Evolutionary conservation across 30 jellyfish, hydroid and myxozoan species (phyloP).

Genomic region (Turritopsis rubra): DNA sequence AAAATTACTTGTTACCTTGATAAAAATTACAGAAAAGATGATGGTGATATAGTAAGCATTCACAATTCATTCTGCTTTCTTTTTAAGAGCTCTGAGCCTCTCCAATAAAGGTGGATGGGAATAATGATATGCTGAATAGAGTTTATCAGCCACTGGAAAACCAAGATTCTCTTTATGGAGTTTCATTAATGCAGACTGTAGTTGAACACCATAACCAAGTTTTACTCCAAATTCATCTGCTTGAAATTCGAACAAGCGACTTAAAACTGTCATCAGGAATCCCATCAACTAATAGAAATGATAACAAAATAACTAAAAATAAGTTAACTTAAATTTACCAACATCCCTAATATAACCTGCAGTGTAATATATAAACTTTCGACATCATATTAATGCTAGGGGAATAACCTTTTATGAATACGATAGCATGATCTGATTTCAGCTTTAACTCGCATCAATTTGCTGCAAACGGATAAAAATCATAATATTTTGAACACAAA

Average conservation of each 20-base stretch:
- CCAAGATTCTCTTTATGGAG: slow-evolving; percentile 81
- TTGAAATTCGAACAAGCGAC: slow-evolving; percentile 92
- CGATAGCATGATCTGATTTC: too few species aligned
- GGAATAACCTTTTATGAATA: too few species aligned
- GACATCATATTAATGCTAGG: too few species aligned
- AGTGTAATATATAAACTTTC: too few species aligned
- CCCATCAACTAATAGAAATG: slow-evolving; percentile 64
- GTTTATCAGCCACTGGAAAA: slow-evolving; percentile 79
- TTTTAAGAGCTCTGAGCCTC: slow-evolving; percentile 60
- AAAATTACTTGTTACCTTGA: too few species aligned
- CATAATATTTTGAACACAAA: too few species aligned
- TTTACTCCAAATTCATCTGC: slow-evolving; percentile 84
- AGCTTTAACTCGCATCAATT: too few species aligned
- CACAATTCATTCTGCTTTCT: slow-evolving; percentile 18
- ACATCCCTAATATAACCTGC: too few species aligned
- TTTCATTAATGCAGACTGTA: slow-evolving; percentile 66
- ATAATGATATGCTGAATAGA: slow-evolving; percentile 82
- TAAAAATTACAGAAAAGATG: too few species aligned
- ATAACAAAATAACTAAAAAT: background rate
- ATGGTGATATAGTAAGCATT: too few species aligned
- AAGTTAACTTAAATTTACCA: too few species aligned
- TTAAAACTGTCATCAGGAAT: slow-evolving; percentile 67
- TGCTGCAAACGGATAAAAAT: too few species aligned
- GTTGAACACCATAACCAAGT: slow-evolving; percentile 54
- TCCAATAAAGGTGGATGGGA: slow-evolving; percentile 97